These are phyloP conservation scores for Darevskia mixta DNA, from an alignment of 2,797 vertebrate genomes.

Conservation along the genomic window DNA sequence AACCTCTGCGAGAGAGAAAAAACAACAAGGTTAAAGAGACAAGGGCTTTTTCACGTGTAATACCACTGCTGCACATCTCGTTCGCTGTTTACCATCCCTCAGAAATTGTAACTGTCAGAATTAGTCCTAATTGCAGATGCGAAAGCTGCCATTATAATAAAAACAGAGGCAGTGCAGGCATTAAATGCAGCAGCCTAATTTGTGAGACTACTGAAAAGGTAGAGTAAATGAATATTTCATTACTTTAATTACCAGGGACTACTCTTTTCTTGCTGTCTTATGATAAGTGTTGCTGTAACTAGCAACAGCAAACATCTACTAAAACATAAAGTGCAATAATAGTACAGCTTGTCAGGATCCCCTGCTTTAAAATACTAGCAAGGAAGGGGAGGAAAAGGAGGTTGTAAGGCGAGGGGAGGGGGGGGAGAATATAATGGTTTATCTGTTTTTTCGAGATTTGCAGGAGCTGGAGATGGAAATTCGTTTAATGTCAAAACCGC, in stretches of 20 bases:
- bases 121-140: slow-evolving; percentile 97
- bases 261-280: slow-evolving; percentile 94
- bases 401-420: background rate
- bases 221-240: slow-evolving; percentile 99
- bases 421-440: slow-evolving; percentile 76
- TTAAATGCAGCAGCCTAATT: slow-evolving; percentile 97
- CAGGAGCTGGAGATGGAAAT: slow-evolving; percentile 75
- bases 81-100: slow-evolving; percentile 89
- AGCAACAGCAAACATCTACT: slow-evolving; percentile 88
- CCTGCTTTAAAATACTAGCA: slow-evolving; percentile 85
- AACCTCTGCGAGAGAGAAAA: slow-evolving; percentile 92
- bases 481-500: slow-evolving; percentile 71
- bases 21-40: slow-evolving; percentile 91
- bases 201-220: slow-evolving; percentile 97
- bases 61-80: slow-evolving; percentile 85
- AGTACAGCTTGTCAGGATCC: slow-evolving; percentile 90
- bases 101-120: slow-evolving; percentile 92
- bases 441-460: slow-evolving; percentile 77
- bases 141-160: slow-evolving; percentile 97
- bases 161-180: slow-evolving; percentile 94
- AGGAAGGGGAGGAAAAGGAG: slow-evolving; percentile 24
- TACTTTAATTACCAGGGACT: slow-evolving; percentile 99
- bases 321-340: slow-evolving; percentile 94
- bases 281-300: slow-evolving; percentile 94
- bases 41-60: slow-evolving; percentile 88